Evolutionary conservation across 2,797 vertebrate genomes (phyloP).

Genomic region (Peromyscus attwateri): DNA sequence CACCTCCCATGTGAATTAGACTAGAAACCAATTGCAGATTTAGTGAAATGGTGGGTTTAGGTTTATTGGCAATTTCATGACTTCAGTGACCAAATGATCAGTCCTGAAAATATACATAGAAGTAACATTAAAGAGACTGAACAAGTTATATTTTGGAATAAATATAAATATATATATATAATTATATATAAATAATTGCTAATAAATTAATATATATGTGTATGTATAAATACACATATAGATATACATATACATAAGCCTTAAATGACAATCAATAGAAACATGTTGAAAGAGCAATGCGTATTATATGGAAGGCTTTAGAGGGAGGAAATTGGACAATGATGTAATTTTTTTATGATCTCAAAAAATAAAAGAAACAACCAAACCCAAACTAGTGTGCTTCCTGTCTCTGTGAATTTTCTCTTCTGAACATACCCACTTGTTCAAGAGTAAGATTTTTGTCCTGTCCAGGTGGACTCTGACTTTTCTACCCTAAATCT

Average conservation of each 20-base stretch:
- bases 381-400: background rate
- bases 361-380: background rate
- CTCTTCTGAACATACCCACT: background rate
- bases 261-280: background rate
- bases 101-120: no score
- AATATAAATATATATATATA: background rate
- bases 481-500: background rate
- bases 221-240: no score
- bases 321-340: background rate
- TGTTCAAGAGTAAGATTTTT: background rate
- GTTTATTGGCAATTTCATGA: background rate
- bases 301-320: background rate
- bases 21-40: background rate
- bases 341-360: background rate
- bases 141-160: background rate
- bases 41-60: background rate
- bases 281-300: background rate
- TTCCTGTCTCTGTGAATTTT: background rate
- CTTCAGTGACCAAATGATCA: background rate
- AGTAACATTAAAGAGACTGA: background rate
- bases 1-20: fast-evolving
- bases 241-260: background rate
- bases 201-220: background rate
- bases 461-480: background rate
- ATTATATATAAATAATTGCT: background rate